A percentile compares a stretch with the other conserved stretches of the same genome.
These are phyloP conservation scores for Phaetusa simplex DNA, from an alignment of 2,113 vertebrate genomes.

Conservation along the genomic window DNA sequence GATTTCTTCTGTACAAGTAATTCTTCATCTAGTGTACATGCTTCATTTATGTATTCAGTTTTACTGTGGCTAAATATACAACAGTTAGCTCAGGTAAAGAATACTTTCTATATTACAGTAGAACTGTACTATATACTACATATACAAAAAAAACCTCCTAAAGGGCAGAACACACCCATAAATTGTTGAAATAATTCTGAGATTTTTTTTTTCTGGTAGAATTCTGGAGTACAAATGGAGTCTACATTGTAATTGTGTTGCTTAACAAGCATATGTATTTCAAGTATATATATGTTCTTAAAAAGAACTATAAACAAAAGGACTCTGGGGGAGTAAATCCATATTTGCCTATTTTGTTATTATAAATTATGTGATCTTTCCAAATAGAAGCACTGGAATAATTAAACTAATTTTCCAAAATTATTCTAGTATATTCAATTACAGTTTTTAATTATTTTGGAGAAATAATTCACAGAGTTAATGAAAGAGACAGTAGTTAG, in stretches of 20 bases:
- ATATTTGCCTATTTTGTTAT: conserved; percentile 60
- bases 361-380: conserved; percentile 71
- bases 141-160: not conserved
- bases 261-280: not conserved
- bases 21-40: not conserved
- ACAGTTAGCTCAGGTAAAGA: not conserved
- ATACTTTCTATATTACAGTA: not conserved
- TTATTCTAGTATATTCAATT: conserved; percentile 81
- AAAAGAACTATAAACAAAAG: conserved; percentile 20
- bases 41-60: not conserved
- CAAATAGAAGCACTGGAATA: conserved; percentile 74
- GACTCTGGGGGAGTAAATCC: not conserved
- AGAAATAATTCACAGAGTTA: conserved; percentile 74
- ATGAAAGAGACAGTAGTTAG: conserved; percentile 77
- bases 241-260: not conserved
- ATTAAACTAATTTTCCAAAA: conserved; percentile 78
- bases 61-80: not conserved
- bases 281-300: not conserved
- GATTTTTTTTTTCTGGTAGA: not conserved
- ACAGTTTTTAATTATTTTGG: conserved; percentile 79
- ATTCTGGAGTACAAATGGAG: not conserved
- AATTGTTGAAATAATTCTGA: not conserved
- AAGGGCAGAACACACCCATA: not conserved
- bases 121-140: too few species aligned
- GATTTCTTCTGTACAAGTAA: not conserved